Base-by-base conservation (phyloP, 2,888 invertebrate genomes). In the Leptopilina syphax region DNA sequence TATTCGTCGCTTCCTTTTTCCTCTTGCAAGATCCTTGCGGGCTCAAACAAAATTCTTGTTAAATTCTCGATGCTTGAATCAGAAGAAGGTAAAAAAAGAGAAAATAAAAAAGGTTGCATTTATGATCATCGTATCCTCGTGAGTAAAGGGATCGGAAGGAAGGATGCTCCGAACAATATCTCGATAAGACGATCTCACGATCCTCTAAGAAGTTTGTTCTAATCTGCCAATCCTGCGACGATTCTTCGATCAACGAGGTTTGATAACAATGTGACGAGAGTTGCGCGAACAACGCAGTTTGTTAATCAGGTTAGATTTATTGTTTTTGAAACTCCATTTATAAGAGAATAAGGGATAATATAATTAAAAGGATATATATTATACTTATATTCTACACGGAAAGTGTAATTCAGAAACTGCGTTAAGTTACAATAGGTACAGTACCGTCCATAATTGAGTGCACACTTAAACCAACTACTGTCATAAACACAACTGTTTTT, bases 261-360 rank as follows among this genome's bases (percentile, higher is more conserved):
- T 84, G 86, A 85, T 85, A 85, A 85, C 83, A 80, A 84, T 85
- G 85, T 85, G 85, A 84, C 84, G 85, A 86, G 85, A 85, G 85
- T 85, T 84, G 85, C 82, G 84, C 85, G 85, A 84, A 84, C 81
- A 83, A 82, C 81, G 79, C 80, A 80, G 80, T 84, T 63, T 82
- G 18, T 54, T 68, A 13, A 47, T 12, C 47, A 60, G 65, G 27
- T 57, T 13, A 57, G 50, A 50, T 73, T 57, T 57, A 57, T 73
- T 73, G 54, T 57, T 7, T 18, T 12, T n/a, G 9, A 24, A 41
- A 68, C 5, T 73, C 3, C 13, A 13, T 27, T 54, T 24, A 24
- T 12, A 18, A 44, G 18, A 67, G 41, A 10, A 24, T 18, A 10
- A 18, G 50, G 8, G 4, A 27, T 65, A 27, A 9, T 65, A 65